These are phyloP conservation scores for Fistularia tabacaria DNA, from an alignment of 2,797 vertebrate genomes.

Conservation along the genomic window DNA sequence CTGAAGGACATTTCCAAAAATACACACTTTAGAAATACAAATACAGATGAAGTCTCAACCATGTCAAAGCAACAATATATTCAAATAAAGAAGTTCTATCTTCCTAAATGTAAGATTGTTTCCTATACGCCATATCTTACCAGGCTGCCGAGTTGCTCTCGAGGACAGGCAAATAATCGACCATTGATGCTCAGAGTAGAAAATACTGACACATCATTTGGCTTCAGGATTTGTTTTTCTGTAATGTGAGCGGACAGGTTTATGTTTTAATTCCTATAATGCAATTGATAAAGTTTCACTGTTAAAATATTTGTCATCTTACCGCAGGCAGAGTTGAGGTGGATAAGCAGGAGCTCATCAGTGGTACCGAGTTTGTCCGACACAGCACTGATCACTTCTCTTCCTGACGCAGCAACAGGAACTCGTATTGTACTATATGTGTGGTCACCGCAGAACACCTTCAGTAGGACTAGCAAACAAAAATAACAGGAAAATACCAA, in stretches of 20 bases:
- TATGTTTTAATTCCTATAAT: background rate
- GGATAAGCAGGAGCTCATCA: slow-evolving; percentile 87
- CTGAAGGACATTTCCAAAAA: slow-evolving; percentile 59
- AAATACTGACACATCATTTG: slow-evolving; percentile 93
- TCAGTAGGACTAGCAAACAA: slow-evolving; percentile 82
- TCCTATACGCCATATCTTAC: slow-evolving; percentile 65
- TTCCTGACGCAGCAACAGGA: slow-evolving; percentile 82
- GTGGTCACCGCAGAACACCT: slow-evolving; percentile 94
- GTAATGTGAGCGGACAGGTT: slow-evolving; percentile 21
- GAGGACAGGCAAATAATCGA: slow-evolving; percentile 87
- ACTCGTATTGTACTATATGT: slow-evolving; percentile 96
- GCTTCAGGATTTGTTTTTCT: slow-evolving; percentile 94
- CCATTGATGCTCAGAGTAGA: slow-evolving; percentile 91
- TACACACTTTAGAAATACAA: background rate
- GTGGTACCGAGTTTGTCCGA: slow-evolving; percentile 88
- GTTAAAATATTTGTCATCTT: slow-evolving; percentile 23
- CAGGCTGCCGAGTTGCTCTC: slow-evolving; percentile 88
- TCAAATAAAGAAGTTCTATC: background rate
- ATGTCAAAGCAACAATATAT: background rate
- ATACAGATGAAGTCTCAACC: background rate
- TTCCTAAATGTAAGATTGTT: background rate
- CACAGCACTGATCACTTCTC: slow-evolving; percentile 85
- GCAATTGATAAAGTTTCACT: background rate
- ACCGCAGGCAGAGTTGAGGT: slow-evolving; percentile 92
- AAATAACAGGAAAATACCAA: background rate